Percentiles rank a stretch among this genome's conserved stretches.
These are phyloP conservation scores for Percina caprodes DNA, from an alignment of 2,113 vertebrate species.

Conservation along the genomic window DNA sequence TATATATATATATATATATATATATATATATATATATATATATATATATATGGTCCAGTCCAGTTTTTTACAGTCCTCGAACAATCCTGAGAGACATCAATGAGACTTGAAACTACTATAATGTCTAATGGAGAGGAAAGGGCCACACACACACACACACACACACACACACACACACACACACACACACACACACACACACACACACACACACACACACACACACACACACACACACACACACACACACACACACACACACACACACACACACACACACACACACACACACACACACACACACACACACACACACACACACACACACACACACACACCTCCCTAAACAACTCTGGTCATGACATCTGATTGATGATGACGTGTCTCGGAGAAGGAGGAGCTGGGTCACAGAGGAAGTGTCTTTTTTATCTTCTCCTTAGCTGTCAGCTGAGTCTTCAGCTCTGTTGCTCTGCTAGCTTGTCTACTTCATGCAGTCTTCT, in stretches of 20 bases:
- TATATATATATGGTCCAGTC: constrained; percentile 57
- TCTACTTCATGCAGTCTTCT: constrained; percentile 74
- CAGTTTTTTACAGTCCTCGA: constrained; percentile 70
- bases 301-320: constrained; percentile 40
- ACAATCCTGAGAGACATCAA: constrained; percentile 77
- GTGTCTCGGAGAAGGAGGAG: constrained; percentile 53
- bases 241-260: too few relatives aligned
- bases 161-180: constrained; percentile 31
- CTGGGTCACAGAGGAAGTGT: constrained; percentile 39
- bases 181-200: constrained; percentile 46
- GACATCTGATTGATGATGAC: constrained; percentile 63
- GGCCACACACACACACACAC: constrained; percentile 34
- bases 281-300: constrained; percentile 38
- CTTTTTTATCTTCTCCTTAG: constrained; percentile 13
- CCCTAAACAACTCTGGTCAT: constrained; percentile 36
- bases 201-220: constrained; percentile 31
- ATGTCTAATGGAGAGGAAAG: constrained; percentile 58
- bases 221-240: too few relatives aligned
- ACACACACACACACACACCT: constrained; percentile 40
- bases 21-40: too few relatives aligned
- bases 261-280: constrained; percentile 15
- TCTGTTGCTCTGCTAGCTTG: constrained; percentile 36
- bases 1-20: too few relatives aligned
- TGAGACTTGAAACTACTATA: constrained; percentile 75
- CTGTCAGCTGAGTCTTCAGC: constrained; percentile 28